Evolutionary conservation across 1,140 invertebrate genomes (phyloP).

Genomic region (Drosophila equinoxialis): DNA sequence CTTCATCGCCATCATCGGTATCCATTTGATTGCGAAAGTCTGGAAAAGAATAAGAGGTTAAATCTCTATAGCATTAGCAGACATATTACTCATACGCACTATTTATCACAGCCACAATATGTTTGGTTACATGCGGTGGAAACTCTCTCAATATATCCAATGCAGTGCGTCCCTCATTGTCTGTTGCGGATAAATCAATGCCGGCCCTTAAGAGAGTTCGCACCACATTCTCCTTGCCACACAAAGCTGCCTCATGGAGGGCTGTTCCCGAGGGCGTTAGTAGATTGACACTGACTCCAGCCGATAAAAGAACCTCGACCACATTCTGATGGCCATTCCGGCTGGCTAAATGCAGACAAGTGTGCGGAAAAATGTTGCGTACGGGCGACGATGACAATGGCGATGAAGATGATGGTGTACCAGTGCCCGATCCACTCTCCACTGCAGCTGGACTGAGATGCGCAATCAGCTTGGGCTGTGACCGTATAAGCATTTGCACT

Average conservation of each 20-base stretch:
- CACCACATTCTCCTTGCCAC: slow-evolving; percentile 96
- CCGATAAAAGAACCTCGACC: slow-evolving; percentile 91
- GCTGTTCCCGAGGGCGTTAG: slow-evolving; percentile 94
- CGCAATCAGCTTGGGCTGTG: slow-evolving; percentile 90
- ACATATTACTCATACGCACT: slow-evolving; percentile 85
- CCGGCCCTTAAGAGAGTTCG: slow-evolving; percentile 91
- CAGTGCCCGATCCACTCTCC: slow-evolving; percentile 30
- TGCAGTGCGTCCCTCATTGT: slow-evolving; percentile 92
- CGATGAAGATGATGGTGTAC: slow-evolving; percentile 63
- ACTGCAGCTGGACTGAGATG: slow-evolving; percentile 85
- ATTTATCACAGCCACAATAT: slow-evolving; percentile 92
- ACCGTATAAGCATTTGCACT: slow-evolving; percentile 92
- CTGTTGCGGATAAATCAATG: slow-evolving; percentile 91
- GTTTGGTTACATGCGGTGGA: slow-evolving; percentile 93
- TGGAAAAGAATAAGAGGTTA: slow-evolving; percentile 14
- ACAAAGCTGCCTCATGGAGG: slow-evolving; percentile 96
- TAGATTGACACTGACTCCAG: slow-evolving; percentile 95
- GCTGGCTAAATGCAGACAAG: slow-evolving; percentile 96
- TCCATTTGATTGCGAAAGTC: slow-evolving; percentile 81
- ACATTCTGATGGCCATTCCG: slow-evolving; percentile 94
- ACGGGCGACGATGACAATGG: slow-evolving; percentile 66
- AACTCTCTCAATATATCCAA: slow-evolving; percentile 94
- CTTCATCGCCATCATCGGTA: slow-evolving; percentile 72
- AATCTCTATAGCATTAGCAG: too few species aligned
- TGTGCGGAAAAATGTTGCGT: slow-evolving; percentile 88